Percentiles rank a stretch among this genome's conserved stretches.
phyloP scores from a whole-genome alignment of 2,797 vertebrate species.

The Bradypus variegatus region DNA sequence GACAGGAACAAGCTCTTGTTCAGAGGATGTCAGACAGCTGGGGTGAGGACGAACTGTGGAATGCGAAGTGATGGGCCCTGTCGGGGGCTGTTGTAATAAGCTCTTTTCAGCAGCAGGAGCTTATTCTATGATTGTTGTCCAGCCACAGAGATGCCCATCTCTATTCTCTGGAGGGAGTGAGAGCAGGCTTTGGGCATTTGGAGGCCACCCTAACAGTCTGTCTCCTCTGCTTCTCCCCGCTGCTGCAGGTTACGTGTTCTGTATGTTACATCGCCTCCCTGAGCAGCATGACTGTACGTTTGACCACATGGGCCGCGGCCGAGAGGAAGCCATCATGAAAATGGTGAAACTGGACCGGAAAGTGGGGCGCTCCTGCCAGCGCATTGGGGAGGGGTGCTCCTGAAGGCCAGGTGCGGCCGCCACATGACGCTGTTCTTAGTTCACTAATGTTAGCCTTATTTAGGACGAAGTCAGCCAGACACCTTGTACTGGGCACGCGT shows the following conservation, averaged over 20 bases:
- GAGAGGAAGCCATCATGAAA: slow-evolving; percentile 94
- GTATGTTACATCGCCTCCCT: slow-evolving; percentile 93
- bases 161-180: neutral
- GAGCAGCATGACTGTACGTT: slow-evolving; percentile 95
- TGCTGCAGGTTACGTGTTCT: slow-evolving; percentile 88
- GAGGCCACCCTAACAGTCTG: neutral
- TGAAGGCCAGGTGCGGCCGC: slow-evolving; percentile 79
- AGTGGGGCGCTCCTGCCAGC: slow-evolving; percentile 96
- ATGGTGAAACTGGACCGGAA: slow-evolving; percentile 98
- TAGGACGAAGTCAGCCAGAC: slow-evolving; percentile 85
- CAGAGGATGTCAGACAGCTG: neutral
- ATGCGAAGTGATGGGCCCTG: too few relatives aligned
- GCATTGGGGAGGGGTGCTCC: slow-evolving; percentile 92
- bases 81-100: fast-evolving
- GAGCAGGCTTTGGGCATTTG: neutral
- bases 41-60: neutral
- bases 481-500: slow-evolving; percentile 83
- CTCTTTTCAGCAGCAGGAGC: neutral
- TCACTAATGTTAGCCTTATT: slow-evolving; percentile 88
- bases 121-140: fast-evolving
- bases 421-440: slow-evolving; percentile 83
- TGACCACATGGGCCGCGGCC: slow-evolving; percentile 93
- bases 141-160: neutral
- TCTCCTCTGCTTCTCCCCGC: neutral
- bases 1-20: neutral